Percentiles rank a stretch among this genome's conserved stretches.
Evolutionary conservation across 2,888 invertebrate genomes (phyloP).

Genomic region (Epicampocera succincta): DNA sequence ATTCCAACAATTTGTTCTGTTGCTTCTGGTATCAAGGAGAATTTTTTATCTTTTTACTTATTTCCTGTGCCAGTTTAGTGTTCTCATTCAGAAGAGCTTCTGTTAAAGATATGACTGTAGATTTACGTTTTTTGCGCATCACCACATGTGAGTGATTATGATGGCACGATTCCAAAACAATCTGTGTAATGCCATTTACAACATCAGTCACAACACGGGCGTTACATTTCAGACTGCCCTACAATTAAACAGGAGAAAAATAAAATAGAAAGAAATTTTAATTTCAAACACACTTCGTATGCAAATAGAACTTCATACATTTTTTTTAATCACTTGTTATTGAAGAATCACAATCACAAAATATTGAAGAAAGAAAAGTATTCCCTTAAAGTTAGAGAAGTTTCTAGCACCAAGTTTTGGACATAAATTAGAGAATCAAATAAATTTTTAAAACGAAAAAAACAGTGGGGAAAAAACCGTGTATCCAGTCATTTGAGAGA

Average conservation of each 20-base stretch:
- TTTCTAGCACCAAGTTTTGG: no score
- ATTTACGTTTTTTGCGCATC: conserved; percentile 76
- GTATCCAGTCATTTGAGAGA: no score
- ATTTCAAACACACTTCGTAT: no score
- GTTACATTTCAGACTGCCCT: conserved; percentile 81
- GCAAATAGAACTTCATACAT: no score
- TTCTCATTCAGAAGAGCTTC: conserved; percentile 49
- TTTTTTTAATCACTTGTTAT: no score
- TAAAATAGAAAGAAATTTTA: no score
- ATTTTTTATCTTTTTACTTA: conserved; percentile 47
- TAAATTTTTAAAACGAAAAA: no score
- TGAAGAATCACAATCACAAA: no score
- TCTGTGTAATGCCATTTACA: conserved; percentile 79
- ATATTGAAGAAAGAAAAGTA: no score
- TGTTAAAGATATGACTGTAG: conserved; percentile 48
- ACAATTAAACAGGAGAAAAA: conserved; percentile 41
- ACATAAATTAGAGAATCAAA: no score
- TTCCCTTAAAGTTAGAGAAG: no score
- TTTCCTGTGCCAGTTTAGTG: conserved; percentile 30
- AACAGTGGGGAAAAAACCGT: no score
- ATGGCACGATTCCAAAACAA: conserved; percentile 79
- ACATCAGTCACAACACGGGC: conserved; percentile 81
- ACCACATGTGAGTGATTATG: conserved; percentile 79
- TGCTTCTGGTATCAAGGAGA: conserved; percentile 39
- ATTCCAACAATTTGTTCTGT: conserved; percentile 24